These are phyloP conservation scores for Nomada goodeniana DNA, from an alignment of 2,888 invertebrate species.

Conservation along the genomic window DNA sequence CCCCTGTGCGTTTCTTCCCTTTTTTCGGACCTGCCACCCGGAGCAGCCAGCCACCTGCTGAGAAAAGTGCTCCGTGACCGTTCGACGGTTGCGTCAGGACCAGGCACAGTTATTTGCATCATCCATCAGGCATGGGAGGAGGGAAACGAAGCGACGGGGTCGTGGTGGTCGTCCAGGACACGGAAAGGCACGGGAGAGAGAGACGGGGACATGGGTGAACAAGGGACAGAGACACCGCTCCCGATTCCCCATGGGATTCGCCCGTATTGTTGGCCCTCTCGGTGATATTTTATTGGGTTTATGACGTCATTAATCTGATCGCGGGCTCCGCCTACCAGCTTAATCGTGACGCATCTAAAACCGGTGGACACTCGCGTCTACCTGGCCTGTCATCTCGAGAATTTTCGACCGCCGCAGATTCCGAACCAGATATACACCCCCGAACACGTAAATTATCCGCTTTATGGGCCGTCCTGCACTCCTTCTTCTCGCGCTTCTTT, in stretches of 20 bases:
- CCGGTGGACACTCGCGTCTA: slow-evolving; percentile 57
- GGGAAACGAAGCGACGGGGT: slow-evolving; percentile 45
- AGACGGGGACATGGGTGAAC: background rate
- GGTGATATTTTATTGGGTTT: slow-evolving; percentile 84
- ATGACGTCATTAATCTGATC: slow-evolving; percentile 84
- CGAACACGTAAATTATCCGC: slow-evolving; percentile 76
- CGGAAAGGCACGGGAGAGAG: slow-evolving; percentile 33
- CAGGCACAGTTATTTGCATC: slow-evolving; percentile 81
- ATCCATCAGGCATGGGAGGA: slow-evolving; percentile 78
- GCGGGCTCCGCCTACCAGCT: slow-evolving; percentile 80
- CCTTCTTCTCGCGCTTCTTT: slow-evolving; percentile 57
- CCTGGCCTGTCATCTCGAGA: slow-evolving; percentile 72
- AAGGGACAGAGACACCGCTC: slow-evolving; percentile 49
- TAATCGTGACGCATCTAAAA: slow-evolving; percentile 78
- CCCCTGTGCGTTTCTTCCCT: slow-evolving; percentile 45
- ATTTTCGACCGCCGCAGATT: slow-evolving; percentile 71
- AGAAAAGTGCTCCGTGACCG: slow-evolving; percentile 78
- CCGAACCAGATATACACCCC: slow-evolving; percentile 57
- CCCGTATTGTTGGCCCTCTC: slow-evolving; percentile 80
- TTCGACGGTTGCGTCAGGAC: slow-evolving; percentile 76
- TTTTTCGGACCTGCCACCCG: slow-evolving; percentile 70
- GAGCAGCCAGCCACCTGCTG: slow-evolving; percentile 79
- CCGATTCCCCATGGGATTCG: slow-evolving; percentile 76
- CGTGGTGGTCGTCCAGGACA: slow-evolving; percentile 43
- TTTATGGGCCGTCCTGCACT: slow-evolving; percentile 73